A percentile compares a stretch with the other conserved stretches of the same genome.
Evolutionary conservation across 2,797 vertebrate genomes (phyloP).

Genomic region (Poecilia velifera): DNA sequence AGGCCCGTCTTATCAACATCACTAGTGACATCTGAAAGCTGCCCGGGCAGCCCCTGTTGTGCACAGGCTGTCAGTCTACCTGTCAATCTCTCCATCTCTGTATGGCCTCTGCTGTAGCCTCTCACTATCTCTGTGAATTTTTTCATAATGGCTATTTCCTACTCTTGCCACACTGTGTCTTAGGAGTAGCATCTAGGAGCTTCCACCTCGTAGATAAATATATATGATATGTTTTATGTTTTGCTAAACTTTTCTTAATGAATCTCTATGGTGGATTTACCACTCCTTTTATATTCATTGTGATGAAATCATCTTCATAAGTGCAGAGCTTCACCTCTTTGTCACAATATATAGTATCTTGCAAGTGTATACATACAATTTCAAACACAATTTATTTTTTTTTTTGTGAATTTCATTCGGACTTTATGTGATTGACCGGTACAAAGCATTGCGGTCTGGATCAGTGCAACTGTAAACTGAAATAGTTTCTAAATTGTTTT

Average conservation of each 20-base stretch:
- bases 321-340: not conserved
- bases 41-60: slow-evolving; percentile 42
- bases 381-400: not conserved
- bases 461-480: not conserved
- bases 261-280: not conserved
- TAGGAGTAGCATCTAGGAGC: slow-evolving; percentile 20
- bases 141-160: slow-evolving; percentile 23
- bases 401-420: not conserved
- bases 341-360: not conserved
- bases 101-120: slow-evolving; percentile 31
- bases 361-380: not conserved
- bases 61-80: slow-evolving; percentile 63
- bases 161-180: slow-evolving; percentile 27
- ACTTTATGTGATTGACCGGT: not conserved
- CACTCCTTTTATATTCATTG: not conserved
- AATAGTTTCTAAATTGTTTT: not conserved
- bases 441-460: not conserved
- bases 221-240: not conserved
- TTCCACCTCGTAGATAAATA: not conserved
- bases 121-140: slow-evolving; percentile 27
- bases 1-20: slow-evolving; percentile 56
- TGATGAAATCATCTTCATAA: not conserved
- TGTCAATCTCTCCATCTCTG: slow-evolving; percentile 50
- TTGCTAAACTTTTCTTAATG: not conserved
- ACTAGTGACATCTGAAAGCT: slow-evolving; percentile 60